Conservation (phyloP, 2,113 vertebrate genomes). For the Phaethornis superciliosus region DNA sequence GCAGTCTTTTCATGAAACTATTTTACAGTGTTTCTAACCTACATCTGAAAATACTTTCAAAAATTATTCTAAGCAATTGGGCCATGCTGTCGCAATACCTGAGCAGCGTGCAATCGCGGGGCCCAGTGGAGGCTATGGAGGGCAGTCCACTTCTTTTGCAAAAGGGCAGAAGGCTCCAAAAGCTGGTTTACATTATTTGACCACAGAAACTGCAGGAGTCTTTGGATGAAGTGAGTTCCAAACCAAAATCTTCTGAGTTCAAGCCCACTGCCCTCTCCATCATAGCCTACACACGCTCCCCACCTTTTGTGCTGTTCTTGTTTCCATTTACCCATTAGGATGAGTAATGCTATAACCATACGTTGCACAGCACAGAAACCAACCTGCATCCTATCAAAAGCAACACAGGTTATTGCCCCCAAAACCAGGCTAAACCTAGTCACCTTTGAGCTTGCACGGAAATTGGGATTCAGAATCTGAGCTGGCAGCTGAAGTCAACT, state of each 20-base stretch:
- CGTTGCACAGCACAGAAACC: neutral
- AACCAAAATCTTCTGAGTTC: neutral
- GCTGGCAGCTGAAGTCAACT: neutral
- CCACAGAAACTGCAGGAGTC: neutral
- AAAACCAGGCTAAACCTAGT: neutral
- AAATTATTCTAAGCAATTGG: neutral
- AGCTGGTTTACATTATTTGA: neutral
- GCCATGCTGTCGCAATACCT: neutral
- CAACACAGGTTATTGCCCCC: neutral
- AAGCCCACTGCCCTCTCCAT: neutral
- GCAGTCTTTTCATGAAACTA: neutral
- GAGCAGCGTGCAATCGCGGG: neutral
- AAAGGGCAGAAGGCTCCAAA: neutral
- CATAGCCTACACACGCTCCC: neutral
- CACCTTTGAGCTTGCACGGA: neutral
- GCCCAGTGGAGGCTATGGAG: neutral
- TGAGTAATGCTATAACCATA: neutral
- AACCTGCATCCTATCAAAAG: neutral
- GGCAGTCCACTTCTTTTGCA: neutral
- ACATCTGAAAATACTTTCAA: neutral
- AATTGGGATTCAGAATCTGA: neutral
- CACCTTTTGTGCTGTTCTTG: neutral
- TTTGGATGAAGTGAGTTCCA: neutral
- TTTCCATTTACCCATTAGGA: neutral
- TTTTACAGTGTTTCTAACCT: slow-evolving; percentile 1